phyloP scores from a whole-genome alignment of 2,113 vertebrate genomes.

The Lethenteron camtschaticum region DNA sequence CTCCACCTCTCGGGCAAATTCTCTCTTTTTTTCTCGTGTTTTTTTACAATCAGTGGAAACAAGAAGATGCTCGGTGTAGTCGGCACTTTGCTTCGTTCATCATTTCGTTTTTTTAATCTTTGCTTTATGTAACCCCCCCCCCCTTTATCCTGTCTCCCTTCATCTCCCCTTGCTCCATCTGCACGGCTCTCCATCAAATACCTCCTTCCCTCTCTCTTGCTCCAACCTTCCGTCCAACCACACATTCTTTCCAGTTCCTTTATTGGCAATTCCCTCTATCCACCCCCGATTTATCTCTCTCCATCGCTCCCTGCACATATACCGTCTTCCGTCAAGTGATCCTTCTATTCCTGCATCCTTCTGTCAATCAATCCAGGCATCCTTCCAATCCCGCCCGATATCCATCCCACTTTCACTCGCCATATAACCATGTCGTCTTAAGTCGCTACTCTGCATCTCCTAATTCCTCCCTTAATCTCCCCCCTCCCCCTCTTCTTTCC shows the following conservation, averaged over 20 bases:
- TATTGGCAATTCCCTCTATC: background rate
- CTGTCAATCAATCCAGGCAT: too few relatives aligned
- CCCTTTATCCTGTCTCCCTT: background rate
- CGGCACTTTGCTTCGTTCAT: too few relatives aligned
- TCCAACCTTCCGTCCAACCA: background rate
- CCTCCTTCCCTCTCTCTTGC: background rate
- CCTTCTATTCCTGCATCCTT: too few relatives aligned
- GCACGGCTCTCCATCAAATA: background rate
- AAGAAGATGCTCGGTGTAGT: too few relatives aligned
- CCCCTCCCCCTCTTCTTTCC: background rate
- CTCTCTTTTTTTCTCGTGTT: too few relatives aligned
- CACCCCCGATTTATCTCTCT: background rate
- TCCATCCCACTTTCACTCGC: too few relatives aligned
- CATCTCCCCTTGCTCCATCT: background rate
- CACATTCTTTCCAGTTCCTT: background rate
- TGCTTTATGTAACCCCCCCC: background rate
- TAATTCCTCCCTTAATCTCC: background rate
- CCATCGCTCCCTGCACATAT: background rate
- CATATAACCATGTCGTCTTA: too few relatives aligned
- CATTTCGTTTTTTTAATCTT: background rate
- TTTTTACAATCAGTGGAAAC: too few relatives aligned
- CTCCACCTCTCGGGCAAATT: too few relatives aligned
- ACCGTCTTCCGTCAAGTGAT: too few relatives aligned
- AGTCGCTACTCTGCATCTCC: background rate
- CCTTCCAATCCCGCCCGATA: too few relatives aligned